Evolutionary conservation across 2,888 invertebrate species (phyloP), one percentile per base, ranked within the genome.

Genomic region (Chydorus sphaericus): DNA sequence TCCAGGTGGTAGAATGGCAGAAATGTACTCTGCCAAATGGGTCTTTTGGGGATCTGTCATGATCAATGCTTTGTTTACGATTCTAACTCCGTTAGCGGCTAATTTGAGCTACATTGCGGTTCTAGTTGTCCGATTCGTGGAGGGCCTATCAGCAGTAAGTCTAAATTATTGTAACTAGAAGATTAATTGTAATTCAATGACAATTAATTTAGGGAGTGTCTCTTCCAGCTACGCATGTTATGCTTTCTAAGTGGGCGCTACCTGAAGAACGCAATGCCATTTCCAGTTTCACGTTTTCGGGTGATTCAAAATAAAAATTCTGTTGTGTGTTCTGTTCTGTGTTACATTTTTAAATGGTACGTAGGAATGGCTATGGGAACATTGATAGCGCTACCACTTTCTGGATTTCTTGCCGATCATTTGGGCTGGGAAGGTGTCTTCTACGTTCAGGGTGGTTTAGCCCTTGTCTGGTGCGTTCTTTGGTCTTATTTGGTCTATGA

Each of bases 211-310:
- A 81, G 76, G 88, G 87, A 2, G 87, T 88, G 5, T 86, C 87
- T 1, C 91, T 92, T 65, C 93, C 93, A 0, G 85, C 88, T 0
- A 86, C 90, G 83, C 91, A 93, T 69, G 83, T 87, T 2, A 73
- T 94, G 73, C 73, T 88, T 62, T 84, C 91, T 0, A 78, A 82
- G 56, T 94, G 93, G 93, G 85, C 91, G 0, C 92, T 92, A 2
- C 89, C 91, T 0, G 74, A 78, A 28, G 93, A 94, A 69, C 78
- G 91, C 51, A 83, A 85, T 61, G 78, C 86, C 28, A 80, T 93
- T 73, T 85, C 88, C 2, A 84, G 88, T 29, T 79, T 87, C 57
- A 81, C 85, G n/a, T 84, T 73, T 58, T 70, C 72, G 33, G 72
- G 71, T 71, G 62, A n/a, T 16, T 48, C 18, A n/a, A 16, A 16